These are phyloP conservation scores for Columba janthina DNA, from an alignment of 2,113 vertebrate genomes.

Conservation along the genomic window DNA sequence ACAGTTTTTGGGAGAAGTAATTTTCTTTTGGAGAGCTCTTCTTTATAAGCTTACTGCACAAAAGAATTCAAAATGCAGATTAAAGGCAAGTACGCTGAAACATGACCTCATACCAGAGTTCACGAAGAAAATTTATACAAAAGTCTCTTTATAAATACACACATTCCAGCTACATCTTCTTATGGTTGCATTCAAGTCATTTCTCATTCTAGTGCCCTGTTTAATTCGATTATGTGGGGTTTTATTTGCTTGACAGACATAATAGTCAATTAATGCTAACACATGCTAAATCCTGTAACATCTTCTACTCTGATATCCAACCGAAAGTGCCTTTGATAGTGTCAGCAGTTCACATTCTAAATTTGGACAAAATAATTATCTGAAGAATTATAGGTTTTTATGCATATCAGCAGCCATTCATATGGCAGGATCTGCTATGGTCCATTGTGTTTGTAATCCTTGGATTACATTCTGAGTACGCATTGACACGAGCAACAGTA, in stretches of 20 bases:
- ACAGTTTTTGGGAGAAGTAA: background rate
- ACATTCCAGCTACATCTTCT: background rate
- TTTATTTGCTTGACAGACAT: constrained; percentile 23
- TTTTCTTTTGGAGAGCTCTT: background rate
- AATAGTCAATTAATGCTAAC: constrained; percentile 30
- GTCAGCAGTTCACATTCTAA: constrained; percentile 4
- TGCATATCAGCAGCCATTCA: constrained; percentile 24
- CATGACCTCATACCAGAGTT: background rate
- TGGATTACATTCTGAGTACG: background rate
- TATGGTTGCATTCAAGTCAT: background rate
- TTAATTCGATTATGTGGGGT: constrained; percentile 1
- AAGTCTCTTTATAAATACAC: background rate
- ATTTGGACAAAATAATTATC: constrained; percentile 56
- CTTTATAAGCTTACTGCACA: background rate
- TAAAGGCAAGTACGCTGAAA: background rate
- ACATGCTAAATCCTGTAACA: constrained; percentile 17
- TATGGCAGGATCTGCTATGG: background rate
- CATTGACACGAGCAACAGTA: background rate
- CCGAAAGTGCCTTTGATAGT: background rate
- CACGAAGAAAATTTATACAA: background rate
- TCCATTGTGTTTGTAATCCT: constrained; percentile 46
- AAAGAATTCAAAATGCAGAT: background rate
- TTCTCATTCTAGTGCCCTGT: background rate
- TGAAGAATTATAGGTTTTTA: constrained; percentile 25
- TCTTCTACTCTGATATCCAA: background rate